These are phyloP conservation scores for Leptobrachium ailaonicum DNA, from an alignment of 2,113 vertebrate species.

Conservation along the genomic window DNA sequence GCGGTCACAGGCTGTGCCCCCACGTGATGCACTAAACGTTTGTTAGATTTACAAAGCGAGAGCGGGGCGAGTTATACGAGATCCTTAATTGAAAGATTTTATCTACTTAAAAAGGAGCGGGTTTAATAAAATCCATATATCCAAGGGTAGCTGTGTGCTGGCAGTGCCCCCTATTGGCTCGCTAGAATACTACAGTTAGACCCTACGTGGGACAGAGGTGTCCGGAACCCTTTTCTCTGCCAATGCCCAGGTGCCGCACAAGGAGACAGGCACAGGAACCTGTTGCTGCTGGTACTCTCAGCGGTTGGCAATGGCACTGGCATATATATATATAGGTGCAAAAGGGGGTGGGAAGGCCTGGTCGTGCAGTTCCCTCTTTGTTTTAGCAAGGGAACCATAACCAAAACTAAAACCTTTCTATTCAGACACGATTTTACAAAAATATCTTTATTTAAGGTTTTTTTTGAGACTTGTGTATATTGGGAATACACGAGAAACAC, in stretches of 20 bases:
- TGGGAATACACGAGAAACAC: too few species aligned
- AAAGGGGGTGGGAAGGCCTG: too few species aligned
- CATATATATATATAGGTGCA: neutral
- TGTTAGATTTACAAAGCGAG: conserved; percentile 47
- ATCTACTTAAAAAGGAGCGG: conserved; percentile 43
- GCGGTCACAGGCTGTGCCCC: conserved; percentile 25
- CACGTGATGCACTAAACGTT: conserved; percentile 43
- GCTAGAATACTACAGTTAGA: neutral
- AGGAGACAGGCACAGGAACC: too few species aligned
- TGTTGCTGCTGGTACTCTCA: too few species aligned
- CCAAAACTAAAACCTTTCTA: too few species aligned
- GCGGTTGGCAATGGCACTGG: neutral
- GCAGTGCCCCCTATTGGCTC: conserved; percentile 31
- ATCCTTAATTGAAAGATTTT: conserved; percentile 50
- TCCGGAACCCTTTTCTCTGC: neutral
- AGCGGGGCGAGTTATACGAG: conserved; percentile 33
- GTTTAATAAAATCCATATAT: conserved; percentile 1
- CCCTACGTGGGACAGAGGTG: neutral
- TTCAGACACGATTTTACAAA: too few species aligned
- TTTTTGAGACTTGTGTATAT: too few species aligned
- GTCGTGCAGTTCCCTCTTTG: too few species aligned
- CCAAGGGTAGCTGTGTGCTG: conserved; percentile 27
- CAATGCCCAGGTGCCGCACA: neutral
- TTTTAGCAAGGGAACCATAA: too few species aligned
- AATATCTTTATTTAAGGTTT: too few species aligned